These are phyloP conservation scores for Mastomys natalensis DNA, from an alignment of 2,113 vertebrate species.

Conservation along the genomic window DNA sequence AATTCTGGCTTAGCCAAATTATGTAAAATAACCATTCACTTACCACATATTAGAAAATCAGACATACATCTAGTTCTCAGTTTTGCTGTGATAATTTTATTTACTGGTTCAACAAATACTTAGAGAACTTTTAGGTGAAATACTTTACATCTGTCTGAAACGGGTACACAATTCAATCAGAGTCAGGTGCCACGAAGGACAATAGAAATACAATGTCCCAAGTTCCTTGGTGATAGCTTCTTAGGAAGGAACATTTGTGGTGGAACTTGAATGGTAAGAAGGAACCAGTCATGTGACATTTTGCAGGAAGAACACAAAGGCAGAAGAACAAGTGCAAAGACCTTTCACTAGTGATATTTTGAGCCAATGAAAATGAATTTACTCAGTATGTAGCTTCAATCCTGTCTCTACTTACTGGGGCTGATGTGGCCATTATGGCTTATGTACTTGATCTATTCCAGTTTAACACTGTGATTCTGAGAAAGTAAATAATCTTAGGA, in stretches of 20 bases:
- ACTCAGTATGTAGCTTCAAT: constrained; percentile 50
- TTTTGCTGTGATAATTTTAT: constrained; percentile 42
- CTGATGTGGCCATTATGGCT: neutral
- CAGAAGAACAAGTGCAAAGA: constrained; percentile 41
- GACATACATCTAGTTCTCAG: constrained; percentile 26
- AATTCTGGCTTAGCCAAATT: constrained; percentile 19
- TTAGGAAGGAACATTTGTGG: neutral
- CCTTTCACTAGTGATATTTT: constrained; percentile 3
- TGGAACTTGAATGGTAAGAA: neutral
- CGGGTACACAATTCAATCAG: neutral
- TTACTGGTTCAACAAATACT: constrained; percentile 25
- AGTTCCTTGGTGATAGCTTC: neutral
- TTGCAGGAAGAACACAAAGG: neutral
- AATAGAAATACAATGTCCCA: neutral
- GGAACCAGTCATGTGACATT: neutral
- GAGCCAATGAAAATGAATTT: neutral
- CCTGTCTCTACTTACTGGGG: neutral
- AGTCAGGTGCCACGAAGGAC: neutral
- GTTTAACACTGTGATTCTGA: neutral
- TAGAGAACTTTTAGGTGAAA: neutral
- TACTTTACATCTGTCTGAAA: neutral
- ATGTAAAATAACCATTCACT: constrained; percentile 28
- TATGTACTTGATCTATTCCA: neutral
- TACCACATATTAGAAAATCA: constrained; percentile 33
- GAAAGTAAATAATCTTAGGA: constrained; percentile 13